Evolutionary conservation across 2,888 invertebrate species (phyloP).

Genomic region (Drosophila neotestacea): DNA sequence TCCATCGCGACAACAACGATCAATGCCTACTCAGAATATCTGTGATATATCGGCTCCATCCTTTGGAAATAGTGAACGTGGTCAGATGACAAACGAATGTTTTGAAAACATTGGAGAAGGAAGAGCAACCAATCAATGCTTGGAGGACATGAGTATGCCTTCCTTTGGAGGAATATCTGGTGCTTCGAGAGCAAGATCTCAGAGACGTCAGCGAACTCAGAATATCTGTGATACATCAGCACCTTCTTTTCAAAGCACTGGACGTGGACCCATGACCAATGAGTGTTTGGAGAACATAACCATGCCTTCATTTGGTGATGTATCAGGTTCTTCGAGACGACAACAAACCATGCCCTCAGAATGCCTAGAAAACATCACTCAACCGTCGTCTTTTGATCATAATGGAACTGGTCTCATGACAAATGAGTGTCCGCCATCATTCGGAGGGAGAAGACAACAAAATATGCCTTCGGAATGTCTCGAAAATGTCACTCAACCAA

Average conservation of each 20-base stretch:
- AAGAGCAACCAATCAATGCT: constrained; percentile 5
- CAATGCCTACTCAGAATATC: constrained; percentile 7
- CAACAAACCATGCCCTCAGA: constrained; percentile 1
- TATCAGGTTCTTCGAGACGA: background rate
- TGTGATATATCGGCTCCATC: constrained; percentile 4
- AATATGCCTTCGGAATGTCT: constrained; percentile 13
- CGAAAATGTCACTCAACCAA: constrained; percentile 34
- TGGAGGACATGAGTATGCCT: constrained; percentile 38
- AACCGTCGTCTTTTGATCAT: constrained; percentile 20
- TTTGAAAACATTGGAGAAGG: background rate
- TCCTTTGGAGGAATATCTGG: constrained; percentile 28
- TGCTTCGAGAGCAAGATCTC: background rate
- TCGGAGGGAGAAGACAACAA: background rate
- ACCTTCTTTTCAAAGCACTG: background rate
- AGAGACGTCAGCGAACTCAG: constrained; percentile 3
- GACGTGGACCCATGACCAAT: constrained; percentile 1
- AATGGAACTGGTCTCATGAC: background rate
- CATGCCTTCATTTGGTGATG: constrained; percentile 31
- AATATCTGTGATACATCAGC: constrained; percentile 6
- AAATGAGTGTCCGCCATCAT: constrained; percentile 11
- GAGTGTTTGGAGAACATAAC: constrained; percentile 18
- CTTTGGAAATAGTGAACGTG: background rate
- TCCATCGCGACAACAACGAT: background rate
- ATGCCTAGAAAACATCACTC: constrained; percentile 10
- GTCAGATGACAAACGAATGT: constrained; percentile 2